Evolutionary conservation across 2,113 vertebrate genomes (phyloP).

Genomic region (Sinocyclocheilus maitianheensis): DNA sequence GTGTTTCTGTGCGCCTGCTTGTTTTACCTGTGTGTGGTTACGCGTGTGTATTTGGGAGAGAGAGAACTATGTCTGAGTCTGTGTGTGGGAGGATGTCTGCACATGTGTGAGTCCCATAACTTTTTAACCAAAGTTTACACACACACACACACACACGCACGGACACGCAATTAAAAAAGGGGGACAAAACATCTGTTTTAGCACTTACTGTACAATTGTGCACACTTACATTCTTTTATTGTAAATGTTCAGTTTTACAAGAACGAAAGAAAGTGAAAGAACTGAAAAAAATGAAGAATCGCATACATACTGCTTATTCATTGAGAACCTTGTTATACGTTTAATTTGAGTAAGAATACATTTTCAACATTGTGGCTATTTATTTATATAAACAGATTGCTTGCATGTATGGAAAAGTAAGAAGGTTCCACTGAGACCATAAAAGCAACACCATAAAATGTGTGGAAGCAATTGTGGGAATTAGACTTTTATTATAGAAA

Average conservation of each 20-base stretch:
- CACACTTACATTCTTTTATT: neutral
- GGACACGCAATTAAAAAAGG: neutral
- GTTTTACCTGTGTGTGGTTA: conserved; percentile 50
- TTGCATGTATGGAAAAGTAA: conserved; percentile 57
- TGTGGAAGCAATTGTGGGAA: conserved; percentile 68
- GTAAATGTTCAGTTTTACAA: conserved; percentile 23
- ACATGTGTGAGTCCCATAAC: conserved; percentile 37
- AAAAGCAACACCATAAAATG: conserved; percentile 65
- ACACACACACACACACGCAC: no score
- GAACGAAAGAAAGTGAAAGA: conserved; percentile 2
- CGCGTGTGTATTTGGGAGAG: conserved; percentile 8
- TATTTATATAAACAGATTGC: conserved; percentile 39
- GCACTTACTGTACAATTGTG: conserved; percentile 30
- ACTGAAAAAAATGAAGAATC: no score
- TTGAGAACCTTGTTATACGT: neutral
- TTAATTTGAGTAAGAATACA: neutral
- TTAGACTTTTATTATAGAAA: conserved; percentile 62
- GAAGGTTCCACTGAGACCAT: conserved; percentile 63
- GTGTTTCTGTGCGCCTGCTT: conserved; percentile 59
- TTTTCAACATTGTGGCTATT: neutral
- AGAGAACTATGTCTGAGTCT: conserved; percentile 17
- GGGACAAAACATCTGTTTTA: conserved; percentile 26
- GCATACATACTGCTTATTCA: no score
- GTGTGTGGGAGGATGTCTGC: conserved; percentile 27
- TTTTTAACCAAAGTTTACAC: conserved; percentile 30